Conservation (phyloP, 1,140 invertebrate species). For the Oryctes rhinoceros region DNA sequence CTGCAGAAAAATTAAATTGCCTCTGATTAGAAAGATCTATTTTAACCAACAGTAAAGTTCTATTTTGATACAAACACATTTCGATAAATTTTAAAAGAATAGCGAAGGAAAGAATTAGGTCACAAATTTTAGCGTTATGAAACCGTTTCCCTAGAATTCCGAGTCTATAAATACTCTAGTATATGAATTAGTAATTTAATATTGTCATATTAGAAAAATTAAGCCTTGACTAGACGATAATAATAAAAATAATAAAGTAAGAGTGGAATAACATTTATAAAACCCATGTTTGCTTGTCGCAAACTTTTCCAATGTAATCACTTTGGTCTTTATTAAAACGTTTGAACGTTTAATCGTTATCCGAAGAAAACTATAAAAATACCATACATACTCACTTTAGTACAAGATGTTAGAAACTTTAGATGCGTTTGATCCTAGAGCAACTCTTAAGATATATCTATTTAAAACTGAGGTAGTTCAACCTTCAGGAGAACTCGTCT, state of each 20-base stretch:
- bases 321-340: background rate
- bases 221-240: too few relatives aligned
- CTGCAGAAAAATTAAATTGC: too few relatives aligned
- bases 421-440: constrained; percentile 3
- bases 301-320: background rate
- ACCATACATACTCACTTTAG: background rate
- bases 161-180: too few relatives aligned
- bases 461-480: background rate
- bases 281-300: background rate
- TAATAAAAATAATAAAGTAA: too few relatives aligned
- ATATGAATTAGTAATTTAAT: too few relatives aligned
- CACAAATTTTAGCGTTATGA: background rate
- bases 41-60: background rate
- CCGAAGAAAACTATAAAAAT: background rate
- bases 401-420: background rate
- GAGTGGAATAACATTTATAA: too few relatives aligned
- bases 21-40: background rate
- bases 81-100: background rate
- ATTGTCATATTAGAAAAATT: too few relatives aligned
- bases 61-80: background rate
- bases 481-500: constrained; percentile 9
- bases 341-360: background rate
- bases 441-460: constrained; percentile 7
- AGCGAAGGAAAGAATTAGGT: background rate
- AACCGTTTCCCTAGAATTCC: background rate